These are phyloP conservation scores for Cardiocondyla obscurior DNA, from an alignment of 1,140 invertebrate species.

Conservation along the genomic window DNA sequence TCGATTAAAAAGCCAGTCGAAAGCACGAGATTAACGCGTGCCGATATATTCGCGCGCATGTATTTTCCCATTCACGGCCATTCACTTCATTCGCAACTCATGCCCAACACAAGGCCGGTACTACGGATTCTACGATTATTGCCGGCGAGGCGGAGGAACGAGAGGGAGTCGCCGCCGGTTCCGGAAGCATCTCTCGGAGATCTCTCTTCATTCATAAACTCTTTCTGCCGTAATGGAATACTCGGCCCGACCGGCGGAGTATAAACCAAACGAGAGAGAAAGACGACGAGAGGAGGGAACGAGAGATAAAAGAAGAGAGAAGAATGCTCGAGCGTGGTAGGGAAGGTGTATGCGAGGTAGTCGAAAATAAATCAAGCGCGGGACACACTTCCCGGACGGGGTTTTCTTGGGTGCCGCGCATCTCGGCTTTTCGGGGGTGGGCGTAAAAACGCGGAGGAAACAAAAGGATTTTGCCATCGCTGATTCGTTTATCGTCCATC, in stretches of 20 bases:
- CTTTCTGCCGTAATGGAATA: conserved; percentile 60
- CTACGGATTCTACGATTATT: conserved; percentile 64
- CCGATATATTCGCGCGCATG: conserved; percentile 13
- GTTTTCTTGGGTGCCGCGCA: conserved; percentile 20
- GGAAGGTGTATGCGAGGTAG: neutral
- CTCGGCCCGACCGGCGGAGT: conserved; percentile 35
- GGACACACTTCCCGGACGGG: conserved; percentile 3
- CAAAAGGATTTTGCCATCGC: conserved; percentile 41
- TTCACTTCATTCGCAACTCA: conserved; percentile 47
- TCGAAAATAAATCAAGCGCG: conserved; percentile 62
- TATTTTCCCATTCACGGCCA: conserved; percentile 44
- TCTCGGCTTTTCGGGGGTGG: conserved; percentile 15
- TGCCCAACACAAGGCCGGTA: conserved; percentile 25
- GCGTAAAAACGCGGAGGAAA: neutral
- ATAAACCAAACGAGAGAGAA: conserved; percentile 54
- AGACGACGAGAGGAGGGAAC: neutral
- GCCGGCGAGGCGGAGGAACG: neutral
- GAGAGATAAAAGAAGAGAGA: neutral
- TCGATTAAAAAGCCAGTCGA: conserved; percentile 22
- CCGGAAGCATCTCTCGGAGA: conserved; percentile 61
- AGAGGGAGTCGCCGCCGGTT: conserved; percentile 8
- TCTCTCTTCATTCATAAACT: conserved; percentile 69
- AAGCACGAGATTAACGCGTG: conserved; percentile 17
- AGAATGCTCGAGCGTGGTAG: neutral
- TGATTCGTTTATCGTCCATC: conserved; percentile 66